Conservation (phyloP, 1,140 invertebrate species). For the Trichomalopsis sarcophagae region DNA sequence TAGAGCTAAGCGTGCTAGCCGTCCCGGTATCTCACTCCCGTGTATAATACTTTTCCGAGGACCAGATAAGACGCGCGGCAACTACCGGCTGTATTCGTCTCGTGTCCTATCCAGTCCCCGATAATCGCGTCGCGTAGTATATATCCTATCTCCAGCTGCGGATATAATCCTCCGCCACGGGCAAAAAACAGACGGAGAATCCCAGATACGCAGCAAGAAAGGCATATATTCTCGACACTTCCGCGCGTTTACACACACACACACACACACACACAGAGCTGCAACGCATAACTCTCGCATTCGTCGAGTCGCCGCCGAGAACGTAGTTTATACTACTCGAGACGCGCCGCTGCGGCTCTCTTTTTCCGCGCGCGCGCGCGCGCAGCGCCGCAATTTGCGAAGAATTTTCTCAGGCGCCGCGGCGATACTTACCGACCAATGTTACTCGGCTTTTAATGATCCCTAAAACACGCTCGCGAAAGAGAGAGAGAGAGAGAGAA, state of each 20-base stretch:
- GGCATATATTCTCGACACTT: neutral
- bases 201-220: slow-evolving; percentile 3
- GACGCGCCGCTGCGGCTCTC: neutral
- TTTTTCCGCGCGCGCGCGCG: neutral
- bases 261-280: too few species aligned
- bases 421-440: slow-evolving; percentile 39
- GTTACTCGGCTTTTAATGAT: slow-evolving; percentile 41
- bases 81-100: too few species aligned
- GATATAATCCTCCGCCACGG: too few species aligned
- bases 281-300: neutral
- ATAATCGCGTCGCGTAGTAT: too few species aligned
- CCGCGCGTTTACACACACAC: neutral
- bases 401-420: slow-evolving; percentile 44
- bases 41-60: too few species aligned
- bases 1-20: too few species aligned
- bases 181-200: too few species aligned
- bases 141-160: too few species aligned
- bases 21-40: too few species aligned
- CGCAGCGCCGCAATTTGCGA: slow-evolving; percentile 36
- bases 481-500: neutral
- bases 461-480: slow-evolving; percentile 26
- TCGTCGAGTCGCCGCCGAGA: slow-evolving; percentile 34
- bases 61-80: too few species aligned
- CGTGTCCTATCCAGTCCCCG: too few species aligned
- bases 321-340: slow-evolving; percentile 50